Evolutionary conservation across 2,888 invertebrate genomes (phyloP), one percentile per base, ranked within the genome.

Genomic region (Rhamphomyia laevipes): DNA sequence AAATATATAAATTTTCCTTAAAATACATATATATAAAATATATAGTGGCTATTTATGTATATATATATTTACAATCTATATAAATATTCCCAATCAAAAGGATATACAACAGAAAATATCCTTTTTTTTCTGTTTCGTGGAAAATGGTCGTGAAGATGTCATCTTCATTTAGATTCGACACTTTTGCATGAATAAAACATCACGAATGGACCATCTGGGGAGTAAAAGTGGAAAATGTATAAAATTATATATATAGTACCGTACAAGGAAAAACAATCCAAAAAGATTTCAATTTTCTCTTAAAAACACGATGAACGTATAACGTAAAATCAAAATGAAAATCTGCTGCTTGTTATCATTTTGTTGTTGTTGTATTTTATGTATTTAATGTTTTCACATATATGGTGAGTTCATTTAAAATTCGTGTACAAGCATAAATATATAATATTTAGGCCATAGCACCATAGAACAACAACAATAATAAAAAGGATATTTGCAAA

Each of bases 381-480:
- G 9, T 27, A 27, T 27, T 7, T 27, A 27, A 5, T 27, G 7
- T 27, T n/a, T 27, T 7, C 23, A 27, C 23, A 27, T 27, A 27
- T 27, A 27, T 27, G 23, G 7, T 7, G 23, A 27, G 23, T n/a
- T 40, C 18, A 40, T 40, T 40, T 40, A 18, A 40, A 40, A 40
- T 40, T 40, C 40, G 40, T 40, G 40, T 40, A 40, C 18, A 18
- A 40, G 40, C 40, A 40, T 40, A 40, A 40, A 40, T 18, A 40
- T 17, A 18, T 12, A 18, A 18, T 40, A 40, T 40, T 17, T 40
- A 40, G 40, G 40, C 17, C 18, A 40, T 5, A 40, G 18, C 12
- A 17, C 17, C 15, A 16, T n/a, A 21, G 23, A 27, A 27, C 23
- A 27, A 13, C 13, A 18, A 17, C 38, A 38, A 38, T 16, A 38